Conservation (phyloP, 2,113 vertebrate genomes). For the Procapra przewalskii region DNA sequence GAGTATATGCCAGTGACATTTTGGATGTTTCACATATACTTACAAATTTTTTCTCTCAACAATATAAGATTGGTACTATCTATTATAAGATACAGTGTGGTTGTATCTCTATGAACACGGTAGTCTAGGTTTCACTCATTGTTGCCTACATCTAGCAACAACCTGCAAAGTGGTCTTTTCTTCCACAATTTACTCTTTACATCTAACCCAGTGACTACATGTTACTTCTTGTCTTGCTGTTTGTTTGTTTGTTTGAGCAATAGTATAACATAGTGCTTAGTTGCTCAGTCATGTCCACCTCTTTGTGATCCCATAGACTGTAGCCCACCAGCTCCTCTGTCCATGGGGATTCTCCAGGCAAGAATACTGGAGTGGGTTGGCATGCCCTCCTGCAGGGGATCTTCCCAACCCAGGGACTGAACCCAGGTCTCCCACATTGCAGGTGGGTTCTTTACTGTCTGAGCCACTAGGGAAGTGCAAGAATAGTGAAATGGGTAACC, state of each 20-base stretch:
- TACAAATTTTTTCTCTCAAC: background rate
- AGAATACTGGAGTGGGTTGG: background rate
- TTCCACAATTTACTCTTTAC: background rate
- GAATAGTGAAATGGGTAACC: background rate
- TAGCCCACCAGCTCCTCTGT: background rate
- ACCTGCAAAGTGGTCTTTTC: background rate
- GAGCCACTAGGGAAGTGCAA: background rate
- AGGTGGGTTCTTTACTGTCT: background rate
- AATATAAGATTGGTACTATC: background rate
- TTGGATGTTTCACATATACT: background rate
- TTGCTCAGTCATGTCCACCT: background rate
- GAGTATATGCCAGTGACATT: background rate
- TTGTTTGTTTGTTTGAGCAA: background rate
- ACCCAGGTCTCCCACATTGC: background rate
- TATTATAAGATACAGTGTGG: background rate
- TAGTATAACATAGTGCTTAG: background rate
- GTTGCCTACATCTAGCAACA: background rate
- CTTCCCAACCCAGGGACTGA: background rate
- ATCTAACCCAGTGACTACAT: background rate
- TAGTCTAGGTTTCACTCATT: background rate
- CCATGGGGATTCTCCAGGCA: background rate
- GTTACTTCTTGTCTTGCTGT: background rate
- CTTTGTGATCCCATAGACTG: background rate
- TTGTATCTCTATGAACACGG: background rate
- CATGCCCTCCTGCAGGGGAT: background rate